A percentile compares a stretch with the other conserved stretches of the same genome.
phyloP scores from a whole-genome alignment of 2,888 invertebrate species.

The Drosophila maculinotata region DNA sequence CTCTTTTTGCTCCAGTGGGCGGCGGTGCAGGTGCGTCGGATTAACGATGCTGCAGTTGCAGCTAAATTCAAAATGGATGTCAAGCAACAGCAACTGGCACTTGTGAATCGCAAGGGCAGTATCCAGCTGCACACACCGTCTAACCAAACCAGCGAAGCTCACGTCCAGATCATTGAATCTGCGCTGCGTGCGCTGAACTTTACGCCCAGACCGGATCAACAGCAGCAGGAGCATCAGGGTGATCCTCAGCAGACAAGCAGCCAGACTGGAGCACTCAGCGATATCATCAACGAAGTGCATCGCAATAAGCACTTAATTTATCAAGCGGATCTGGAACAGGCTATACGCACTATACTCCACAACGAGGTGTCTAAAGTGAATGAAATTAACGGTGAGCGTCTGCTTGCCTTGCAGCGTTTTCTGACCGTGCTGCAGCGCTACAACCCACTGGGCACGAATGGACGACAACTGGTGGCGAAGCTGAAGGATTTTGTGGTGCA shows the following conservation, averaged over 20 bases:
- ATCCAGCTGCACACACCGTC: constrained; percentile 40
- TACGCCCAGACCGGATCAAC: constrained; percentile 51
- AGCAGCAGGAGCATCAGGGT: background rate
- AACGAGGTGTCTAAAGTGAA: constrained; percentile 92
- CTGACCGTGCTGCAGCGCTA: constrained; percentile 90
- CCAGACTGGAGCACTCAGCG: constrained; percentile 5
- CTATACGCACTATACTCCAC: constrained; percentile 92
- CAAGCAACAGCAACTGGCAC: constrained; percentile 56
- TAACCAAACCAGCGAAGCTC: constrained; percentile 84
- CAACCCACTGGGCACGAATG: constrained; percentile 91
- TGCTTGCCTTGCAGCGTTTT: constrained; percentile 91
- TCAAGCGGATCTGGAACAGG: constrained; percentile 94
- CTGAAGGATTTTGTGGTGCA: constrained; percentile 87
- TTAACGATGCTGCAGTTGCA: constrained; percentile 81
- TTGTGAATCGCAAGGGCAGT: constrained; percentile 65
- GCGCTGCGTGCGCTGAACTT: constrained; percentile 60
- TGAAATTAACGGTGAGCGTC: constrained; percentile 89
- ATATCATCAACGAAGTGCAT: constrained; percentile 75
- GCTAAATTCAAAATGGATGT: constrained; percentile 71
- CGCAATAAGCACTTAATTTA: constrained; percentile 88
- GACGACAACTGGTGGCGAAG: constrained; percentile 88
- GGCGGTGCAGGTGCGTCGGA: constrained; percentile 87
- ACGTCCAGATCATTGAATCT: constrained; percentile 62
- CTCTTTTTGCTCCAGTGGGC: constrained; percentile 88
- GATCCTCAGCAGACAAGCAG: background rate